A percentile compares a stretch with the other conserved stretches of the same genome.
Evolutionary conservation across 2,113 vertebrate species (phyloP).

Genomic region (Elachura formosa): DNA sequence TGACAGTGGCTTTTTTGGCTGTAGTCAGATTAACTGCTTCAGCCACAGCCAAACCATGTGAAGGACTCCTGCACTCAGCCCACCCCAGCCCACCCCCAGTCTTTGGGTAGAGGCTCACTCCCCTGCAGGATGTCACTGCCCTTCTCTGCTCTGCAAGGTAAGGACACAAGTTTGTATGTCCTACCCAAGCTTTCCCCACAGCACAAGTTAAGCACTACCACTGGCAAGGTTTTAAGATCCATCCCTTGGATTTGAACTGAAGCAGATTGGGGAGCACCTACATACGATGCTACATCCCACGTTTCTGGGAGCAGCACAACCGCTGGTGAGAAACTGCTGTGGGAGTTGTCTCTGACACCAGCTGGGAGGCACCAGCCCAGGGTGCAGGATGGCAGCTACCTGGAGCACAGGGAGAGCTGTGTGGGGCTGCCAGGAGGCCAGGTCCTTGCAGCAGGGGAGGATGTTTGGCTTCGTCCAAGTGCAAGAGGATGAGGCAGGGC

Average conservation of each 20-base stretch:
- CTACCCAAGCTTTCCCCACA: neutral
- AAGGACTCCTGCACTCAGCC: neutral
- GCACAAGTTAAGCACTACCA: neutral
- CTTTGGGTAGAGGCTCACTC: neutral
- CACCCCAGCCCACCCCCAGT: neutral
- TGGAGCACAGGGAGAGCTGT: fast-evolving
- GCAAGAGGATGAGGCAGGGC: neutral
- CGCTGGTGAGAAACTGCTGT: neutral
- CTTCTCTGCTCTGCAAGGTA: neutral
- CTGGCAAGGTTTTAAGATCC: neutral
- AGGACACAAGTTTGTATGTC: neutral
- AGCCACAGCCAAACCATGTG: neutral
- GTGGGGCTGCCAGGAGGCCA: neutral
- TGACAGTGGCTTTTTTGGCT: neutral
- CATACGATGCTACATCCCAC: fast-evolving
- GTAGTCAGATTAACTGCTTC: neutral
- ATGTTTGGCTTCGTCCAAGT: neutral
- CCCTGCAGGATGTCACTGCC: neutral
- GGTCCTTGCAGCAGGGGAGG: fast-evolving
- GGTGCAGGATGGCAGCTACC: neutral
- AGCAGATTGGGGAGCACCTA: neutral
- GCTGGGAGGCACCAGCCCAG: neutral
- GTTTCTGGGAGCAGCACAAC: fast-evolving
- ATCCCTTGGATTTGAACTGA: neutral
- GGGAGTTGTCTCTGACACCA: neutral